A percentile compares a stretch with the other conserved stretches of the same genome.
Evolutionary conservation across 2,797 vertebrate genomes (phyloP).

Genomic region (Helostoma temminkii): DNA sequence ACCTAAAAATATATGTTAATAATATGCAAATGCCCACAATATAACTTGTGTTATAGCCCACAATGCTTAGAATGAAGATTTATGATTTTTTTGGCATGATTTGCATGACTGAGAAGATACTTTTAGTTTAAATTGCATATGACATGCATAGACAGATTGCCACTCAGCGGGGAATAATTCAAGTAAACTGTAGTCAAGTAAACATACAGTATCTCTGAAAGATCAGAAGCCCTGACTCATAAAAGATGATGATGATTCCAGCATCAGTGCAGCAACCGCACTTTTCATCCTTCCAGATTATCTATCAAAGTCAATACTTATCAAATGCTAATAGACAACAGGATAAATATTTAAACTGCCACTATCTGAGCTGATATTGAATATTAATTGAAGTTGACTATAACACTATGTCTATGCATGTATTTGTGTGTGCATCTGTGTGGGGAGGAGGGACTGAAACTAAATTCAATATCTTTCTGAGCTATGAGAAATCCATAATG

Average conservation of each 20-base stretch:
- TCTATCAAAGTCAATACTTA: slow-evolving; percentile 3
- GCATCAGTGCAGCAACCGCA: not conserved
- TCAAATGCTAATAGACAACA: slow-evolving; percentile 12
- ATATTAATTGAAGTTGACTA: not conserved
- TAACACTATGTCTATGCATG: not conserved
- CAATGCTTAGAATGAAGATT: too few species aligned
- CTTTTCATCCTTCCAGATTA: not conserved
- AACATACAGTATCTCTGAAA: not conserved
- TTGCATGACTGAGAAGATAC: too few species aligned
- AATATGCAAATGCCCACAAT: too few species aligned
- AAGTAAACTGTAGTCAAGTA: not conserved
- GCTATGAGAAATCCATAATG: not conserved
- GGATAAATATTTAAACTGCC: slow-evolving; percentile 17
- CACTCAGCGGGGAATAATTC: not conserved
- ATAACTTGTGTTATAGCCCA: too few species aligned
- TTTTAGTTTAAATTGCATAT: not conserved
- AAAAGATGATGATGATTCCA: not conserved
- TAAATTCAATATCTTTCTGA: not conserved
- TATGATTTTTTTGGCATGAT: too few species aligned
- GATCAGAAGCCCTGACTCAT: not conserved
- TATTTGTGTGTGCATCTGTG: not conserved
- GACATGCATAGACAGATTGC: not conserved
- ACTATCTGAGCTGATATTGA: slow-evolving; percentile 3
- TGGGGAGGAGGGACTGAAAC: not conserved
- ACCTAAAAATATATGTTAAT: not conserved